Evolutionary conservation across 23 tunicate species (phyloP).

Genomic region (Corella eumyota): DNA sequence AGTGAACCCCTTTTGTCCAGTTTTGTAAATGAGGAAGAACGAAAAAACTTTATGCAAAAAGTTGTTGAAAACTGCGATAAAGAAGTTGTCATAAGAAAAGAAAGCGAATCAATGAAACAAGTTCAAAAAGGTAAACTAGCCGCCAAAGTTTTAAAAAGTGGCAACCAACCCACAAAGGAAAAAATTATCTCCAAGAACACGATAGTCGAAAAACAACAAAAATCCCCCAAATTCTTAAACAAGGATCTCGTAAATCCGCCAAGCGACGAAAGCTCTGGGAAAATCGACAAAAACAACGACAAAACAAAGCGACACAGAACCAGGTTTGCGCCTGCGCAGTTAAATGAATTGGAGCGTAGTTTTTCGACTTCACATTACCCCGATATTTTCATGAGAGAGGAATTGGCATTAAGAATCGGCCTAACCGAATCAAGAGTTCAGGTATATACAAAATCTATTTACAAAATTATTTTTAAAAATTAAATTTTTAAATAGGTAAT

Average conservation of each 20-base stretch:
- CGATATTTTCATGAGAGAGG: conserved; percentile 96
- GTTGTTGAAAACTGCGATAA: too few relatives aligned
- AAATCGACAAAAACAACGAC: too few relatives aligned
- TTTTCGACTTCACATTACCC: conserved; percentile 84
- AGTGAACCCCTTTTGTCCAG: too few relatives aligned
- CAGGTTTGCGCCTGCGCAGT: conserved; percentile 71
- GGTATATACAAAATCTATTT: too few relatives aligned
- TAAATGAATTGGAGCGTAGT: conserved; percentile 71
- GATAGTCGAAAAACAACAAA: too few relatives aligned
- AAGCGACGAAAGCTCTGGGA: too few relatives aligned
- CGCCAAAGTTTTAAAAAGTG: neutral
- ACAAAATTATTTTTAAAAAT: neutral
- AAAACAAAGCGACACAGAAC: conserved; percentile 81
- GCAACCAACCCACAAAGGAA: neutral
- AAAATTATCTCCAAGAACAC: neutral
- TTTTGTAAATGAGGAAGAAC: too few relatives aligned
- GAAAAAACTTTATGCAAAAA: too few relatives aligned
- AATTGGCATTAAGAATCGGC: conserved; percentile 64
- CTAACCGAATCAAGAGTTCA: conserved; percentile 89
- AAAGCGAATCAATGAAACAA: too few relatives aligned
- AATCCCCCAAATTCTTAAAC: too few relatives aligned
- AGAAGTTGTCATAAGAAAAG: too few relatives aligned
- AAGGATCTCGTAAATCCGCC: too few relatives aligned
- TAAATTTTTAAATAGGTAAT: neutral
- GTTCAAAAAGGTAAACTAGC: neutral